phyloP scores from a whole-genome alignment of 2,888 invertebrate species.

The Perizoma affinitatum region DNA sequence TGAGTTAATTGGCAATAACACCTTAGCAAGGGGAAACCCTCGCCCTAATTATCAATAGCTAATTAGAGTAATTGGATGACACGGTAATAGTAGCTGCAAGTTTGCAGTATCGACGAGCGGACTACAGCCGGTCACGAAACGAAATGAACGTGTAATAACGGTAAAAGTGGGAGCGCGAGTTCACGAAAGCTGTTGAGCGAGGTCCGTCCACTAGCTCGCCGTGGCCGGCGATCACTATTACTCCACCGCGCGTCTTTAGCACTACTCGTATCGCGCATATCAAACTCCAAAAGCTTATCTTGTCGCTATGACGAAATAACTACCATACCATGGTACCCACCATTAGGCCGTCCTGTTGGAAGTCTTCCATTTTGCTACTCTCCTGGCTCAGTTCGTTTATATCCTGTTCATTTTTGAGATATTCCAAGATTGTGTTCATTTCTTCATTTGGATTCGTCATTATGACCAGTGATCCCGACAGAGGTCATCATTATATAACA shows the following conservation, averaged over 20 bases:
- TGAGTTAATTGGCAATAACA: constrained; percentile 47
- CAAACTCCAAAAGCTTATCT: constrained; percentile 57
- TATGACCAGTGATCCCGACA: constrained; percentile 47
- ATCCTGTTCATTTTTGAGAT: constrained; percentile 67
- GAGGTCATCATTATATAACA: constrained; percentile 53
- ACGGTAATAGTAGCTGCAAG: constrained; percentile 41
- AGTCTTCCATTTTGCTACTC: constrained; percentile 68
- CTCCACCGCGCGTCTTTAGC: constrained; percentile 64
- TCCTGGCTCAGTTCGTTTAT: constrained; percentile 53
- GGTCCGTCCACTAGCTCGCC: constrained; percentile 63
- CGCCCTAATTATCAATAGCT: constrained; percentile 47
- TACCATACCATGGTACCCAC: constrained; percentile 58
- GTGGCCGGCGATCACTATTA: constrained; percentile 64
- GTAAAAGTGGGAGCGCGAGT: constrained; percentile 77
- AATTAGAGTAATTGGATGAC: constrained; percentile 52
- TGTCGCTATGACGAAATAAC: constrained; percentile 52
- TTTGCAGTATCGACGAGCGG: constrained; percentile 56
- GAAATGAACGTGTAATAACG: constrained; percentile 79
- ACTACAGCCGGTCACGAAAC: constrained; percentile 69
- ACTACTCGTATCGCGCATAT: constrained; percentile 52
- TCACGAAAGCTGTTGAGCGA: constrained; percentile 78
- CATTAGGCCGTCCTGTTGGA: constrained; percentile 67
- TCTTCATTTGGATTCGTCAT: constrained; percentile 71
- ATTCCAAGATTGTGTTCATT: constrained; percentile 73
- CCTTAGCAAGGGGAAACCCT: constrained; percentile 58